These are phyloP conservation scores for Herminia tarsipennalis DNA, from an alignment of 2,888 invertebrate genomes.

Conservation along the genomic window DNA sequence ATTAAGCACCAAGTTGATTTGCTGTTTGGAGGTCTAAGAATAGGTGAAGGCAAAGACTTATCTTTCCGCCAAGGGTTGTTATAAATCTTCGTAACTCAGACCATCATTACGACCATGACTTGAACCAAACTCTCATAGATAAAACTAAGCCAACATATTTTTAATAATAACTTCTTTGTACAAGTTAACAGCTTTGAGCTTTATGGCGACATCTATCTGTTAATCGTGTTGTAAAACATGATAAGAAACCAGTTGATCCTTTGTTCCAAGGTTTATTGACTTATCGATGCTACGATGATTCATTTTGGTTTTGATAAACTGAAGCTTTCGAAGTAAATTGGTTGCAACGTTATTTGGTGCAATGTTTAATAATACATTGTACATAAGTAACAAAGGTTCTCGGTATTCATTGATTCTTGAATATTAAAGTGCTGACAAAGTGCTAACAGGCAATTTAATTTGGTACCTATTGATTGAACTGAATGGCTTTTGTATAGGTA, in stretches of 20 bases:
- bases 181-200: constrained; percentile 56
- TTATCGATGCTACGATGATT: constrained; percentile 43
- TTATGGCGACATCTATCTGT: constrained; percentile 54
- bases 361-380: neutral
- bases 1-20: too few species aligned
- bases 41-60: too few species aligned
- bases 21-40: too few species aligned
- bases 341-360: neutral
- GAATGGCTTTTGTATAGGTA: too few species aligned
- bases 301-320: constrained; percentile 35
- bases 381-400: too few species aligned
- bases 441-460: too few species aligned
- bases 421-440: too few species aligned
- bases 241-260: constrained; percentile 53
- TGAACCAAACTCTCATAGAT: constrained; percentile 46
- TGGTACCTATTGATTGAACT: too few species aligned
- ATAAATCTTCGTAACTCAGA: too few species aligned
- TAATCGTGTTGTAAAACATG: constrained; percentile 59
- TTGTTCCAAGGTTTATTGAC: constrained; percentile 68
- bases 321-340: constrained; percentile 17
- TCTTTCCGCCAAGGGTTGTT: too few species aligned
- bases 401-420: too few species aligned
- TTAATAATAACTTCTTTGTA: constrained; percentile 76
- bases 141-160: constrained; percentile 64
- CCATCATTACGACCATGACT: neutral